A percentile compares a stretch with the other conserved stretches of the same genome.
Evolutionary conservation across 1,140 invertebrate species (phyloP).

Genomic region (Drosophila guanche): DNA sequence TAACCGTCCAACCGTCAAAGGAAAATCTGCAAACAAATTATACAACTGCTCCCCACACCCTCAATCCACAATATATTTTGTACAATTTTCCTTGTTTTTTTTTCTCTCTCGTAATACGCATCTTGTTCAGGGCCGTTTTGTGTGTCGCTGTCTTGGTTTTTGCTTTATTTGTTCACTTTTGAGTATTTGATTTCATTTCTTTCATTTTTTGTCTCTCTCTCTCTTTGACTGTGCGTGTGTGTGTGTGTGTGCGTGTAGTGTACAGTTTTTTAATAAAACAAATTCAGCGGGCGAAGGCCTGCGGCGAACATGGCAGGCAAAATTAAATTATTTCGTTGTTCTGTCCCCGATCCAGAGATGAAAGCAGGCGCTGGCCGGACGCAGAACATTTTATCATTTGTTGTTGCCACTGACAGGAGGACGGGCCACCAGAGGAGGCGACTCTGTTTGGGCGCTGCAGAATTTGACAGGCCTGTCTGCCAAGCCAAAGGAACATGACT

Average conservation of each 20-base stretch:
- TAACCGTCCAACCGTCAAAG: constrained; percentile 54
- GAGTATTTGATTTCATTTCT: constrained; percentile 77
- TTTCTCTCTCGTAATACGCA: constrained; percentile 2
- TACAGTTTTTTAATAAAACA: constrained; percentile 80
- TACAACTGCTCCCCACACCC: constrained; percentile 9
- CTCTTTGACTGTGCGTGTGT: constrained; percentile 18
- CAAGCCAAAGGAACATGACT: constrained; percentile 23
- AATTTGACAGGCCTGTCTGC: constrained; percentile 60
- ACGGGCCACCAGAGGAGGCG: neutral
- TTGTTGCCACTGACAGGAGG: constrained; percentile 64
- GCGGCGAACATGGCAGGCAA: constrained; percentile 77
- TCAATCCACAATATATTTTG: constrained; percentile 17
- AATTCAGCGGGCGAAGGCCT: constrained; percentile 73
- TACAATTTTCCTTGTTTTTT: constrained; percentile 9
- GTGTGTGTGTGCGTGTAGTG: constrained; percentile 38
- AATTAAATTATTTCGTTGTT: constrained; percentile 77
- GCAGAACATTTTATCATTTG: constrained; percentile 71
- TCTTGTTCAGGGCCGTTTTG: constrained; percentile 4
- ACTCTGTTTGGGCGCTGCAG: neutral
- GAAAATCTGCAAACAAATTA: constrained; percentile 46
- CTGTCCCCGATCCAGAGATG: constrained; percentile 35
- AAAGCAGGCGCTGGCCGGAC: constrained; percentile 48
- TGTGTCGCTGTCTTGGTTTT: constrained; percentile 10
- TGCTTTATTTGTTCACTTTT: constrained; percentile 72
- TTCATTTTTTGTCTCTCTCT: constrained; percentile 21